Evolutionary conservation across 2,113 vertebrate genomes (phyloP).

Genomic region (Apteryx owenii): DNA sequence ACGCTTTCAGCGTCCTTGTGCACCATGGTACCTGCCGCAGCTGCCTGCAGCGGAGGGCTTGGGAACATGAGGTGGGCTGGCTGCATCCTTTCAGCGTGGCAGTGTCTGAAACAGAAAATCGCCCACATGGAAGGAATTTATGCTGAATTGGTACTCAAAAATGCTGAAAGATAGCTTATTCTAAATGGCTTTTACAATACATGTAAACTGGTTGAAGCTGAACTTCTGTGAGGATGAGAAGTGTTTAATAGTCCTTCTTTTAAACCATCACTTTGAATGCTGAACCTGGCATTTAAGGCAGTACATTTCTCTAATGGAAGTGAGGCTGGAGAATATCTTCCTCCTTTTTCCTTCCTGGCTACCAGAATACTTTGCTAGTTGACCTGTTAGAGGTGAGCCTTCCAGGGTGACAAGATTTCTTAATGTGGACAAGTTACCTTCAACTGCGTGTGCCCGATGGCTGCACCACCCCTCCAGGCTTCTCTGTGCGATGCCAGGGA

Average conservation of each 20-base stretch:
- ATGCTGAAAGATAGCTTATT: background rate
- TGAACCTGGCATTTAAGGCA: background rate
- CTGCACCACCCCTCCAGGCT: background rate
- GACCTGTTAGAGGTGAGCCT: too few species aligned
- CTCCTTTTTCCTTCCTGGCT: background rate
- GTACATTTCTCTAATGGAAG: background rate
- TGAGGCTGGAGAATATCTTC: background rate
- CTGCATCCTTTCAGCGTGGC: background rate
- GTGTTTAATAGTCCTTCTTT: background rate
- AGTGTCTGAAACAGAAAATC: background rate
- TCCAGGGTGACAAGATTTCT: background rate
- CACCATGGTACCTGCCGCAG: background rate
- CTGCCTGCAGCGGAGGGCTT: background rate
- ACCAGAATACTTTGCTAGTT: background rate
- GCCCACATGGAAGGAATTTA: background rate
- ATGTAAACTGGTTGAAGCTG: background rate
- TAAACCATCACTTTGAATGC: background rate
- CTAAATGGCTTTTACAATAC: background rate
- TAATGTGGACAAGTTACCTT: background rate
- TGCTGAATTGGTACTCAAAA: background rate
- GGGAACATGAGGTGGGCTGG: background rate
- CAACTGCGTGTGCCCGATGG: too few species aligned
- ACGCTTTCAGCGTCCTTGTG: background rate
- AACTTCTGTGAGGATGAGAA: background rate
- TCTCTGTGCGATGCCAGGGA: rapidly evolving